Evolutionary conservation across 2,113 vertebrate genomes (phyloP).

Genomic region (Takifugu flavidus): DNA sequence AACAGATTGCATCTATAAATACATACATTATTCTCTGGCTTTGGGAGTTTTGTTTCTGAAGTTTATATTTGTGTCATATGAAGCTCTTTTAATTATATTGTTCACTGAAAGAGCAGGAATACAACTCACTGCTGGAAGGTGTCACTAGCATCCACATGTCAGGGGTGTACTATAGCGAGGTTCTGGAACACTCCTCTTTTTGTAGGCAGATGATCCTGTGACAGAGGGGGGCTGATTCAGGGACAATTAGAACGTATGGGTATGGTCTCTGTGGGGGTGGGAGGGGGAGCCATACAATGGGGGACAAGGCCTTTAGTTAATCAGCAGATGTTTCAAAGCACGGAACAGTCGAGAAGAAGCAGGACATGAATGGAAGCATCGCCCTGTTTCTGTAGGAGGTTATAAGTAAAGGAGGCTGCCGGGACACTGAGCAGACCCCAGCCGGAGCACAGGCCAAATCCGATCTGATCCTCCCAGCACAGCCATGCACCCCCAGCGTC

Average conservation of each 20-base stretch:
- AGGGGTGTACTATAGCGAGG: not conserved
- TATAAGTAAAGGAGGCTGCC: conserved; percentile 46
- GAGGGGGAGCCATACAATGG: conserved; percentile 14
- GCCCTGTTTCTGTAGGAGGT: conserved; percentile 36
- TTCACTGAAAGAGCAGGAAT: conserved; percentile 6
- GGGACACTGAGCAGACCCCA: conserved; percentile 29
- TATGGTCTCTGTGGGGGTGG: not conserved
- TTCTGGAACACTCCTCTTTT: conserved; percentile 57
- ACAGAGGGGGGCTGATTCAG: conserved; percentile 40
- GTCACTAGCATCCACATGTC: conserved; percentile 11
- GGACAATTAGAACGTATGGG: conserved; percentile 17
- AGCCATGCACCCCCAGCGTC: conserved; percentile 71
- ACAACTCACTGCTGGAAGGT: conserved; percentile 26
- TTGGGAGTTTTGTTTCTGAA: conserved; percentile 49
- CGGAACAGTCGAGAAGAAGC: conserved; percentile 48
- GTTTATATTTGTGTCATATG: not conserved
- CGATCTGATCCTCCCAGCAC: conserved; percentile 18
- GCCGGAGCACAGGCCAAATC: conserved; percentile 15
- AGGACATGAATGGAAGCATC: conserved; percentile 13
- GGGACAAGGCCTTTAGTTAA: conserved; percentile 40
- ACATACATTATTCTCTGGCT: conserved; percentile 67
- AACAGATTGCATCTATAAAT: conserved; percentile 78
- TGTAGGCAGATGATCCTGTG: conserved; percentile 32
- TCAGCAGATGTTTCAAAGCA: conserved; percentile 42
- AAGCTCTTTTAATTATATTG: not conserved